Evolutionary conservation across 2,113 vertebrate genomes (phyloP), one percentile per base, ranked within the genome.

Genomic region (Tetrax tetrax): DNA sequence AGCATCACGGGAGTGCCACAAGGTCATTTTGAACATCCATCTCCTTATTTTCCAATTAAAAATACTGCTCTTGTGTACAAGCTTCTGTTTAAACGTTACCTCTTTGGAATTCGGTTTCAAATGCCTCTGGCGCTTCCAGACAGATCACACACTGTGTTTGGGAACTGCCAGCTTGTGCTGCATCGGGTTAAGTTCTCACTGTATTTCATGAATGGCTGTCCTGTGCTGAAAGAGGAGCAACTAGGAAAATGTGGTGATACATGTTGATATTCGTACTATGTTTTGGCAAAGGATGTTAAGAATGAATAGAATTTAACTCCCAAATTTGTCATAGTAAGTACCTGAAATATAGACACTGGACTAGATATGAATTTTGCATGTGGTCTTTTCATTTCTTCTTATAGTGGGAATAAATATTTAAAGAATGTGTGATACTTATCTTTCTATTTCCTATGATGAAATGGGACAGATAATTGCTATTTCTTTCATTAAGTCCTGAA

Each of bases 141-240:
- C 1, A 21, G 63, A 21, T 66, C 41, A 43, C n/a, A 12, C 4
- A 0, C 31, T 15, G 45, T 64, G 53, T 72, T 43, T 18, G 59
- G 75, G 54, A 90, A 29, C 23, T 5, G 8, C 37, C 15, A 5
- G 61, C 53, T 48, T 51, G 38, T 60, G 48, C 78, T 79, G 1
- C 20, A 0, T 35, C 0, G 0, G 20, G 31, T 66, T 53, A 7
- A 33, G 12, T 59, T 93, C 54, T 77, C 65, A 19, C 45, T 33
- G 3, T 7, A 14, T 11, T 45, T 86, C 37, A 6, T 25, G 50
- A 53, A 20, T 45, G 22, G 22, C 68, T 41, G 37, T 61, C 71
- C 31, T 59, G 4, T 70, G 56, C 20, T 65, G 45, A 38, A 86
- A n/a, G 33, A 56, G 29, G 18, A 77, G 35, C 29, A 35, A n/a